These are phyloP conservation scores for Equus quagga DNA, from an alignment of 2,113 vertebrate genomes.

Conservation along the genomic window DNA sequence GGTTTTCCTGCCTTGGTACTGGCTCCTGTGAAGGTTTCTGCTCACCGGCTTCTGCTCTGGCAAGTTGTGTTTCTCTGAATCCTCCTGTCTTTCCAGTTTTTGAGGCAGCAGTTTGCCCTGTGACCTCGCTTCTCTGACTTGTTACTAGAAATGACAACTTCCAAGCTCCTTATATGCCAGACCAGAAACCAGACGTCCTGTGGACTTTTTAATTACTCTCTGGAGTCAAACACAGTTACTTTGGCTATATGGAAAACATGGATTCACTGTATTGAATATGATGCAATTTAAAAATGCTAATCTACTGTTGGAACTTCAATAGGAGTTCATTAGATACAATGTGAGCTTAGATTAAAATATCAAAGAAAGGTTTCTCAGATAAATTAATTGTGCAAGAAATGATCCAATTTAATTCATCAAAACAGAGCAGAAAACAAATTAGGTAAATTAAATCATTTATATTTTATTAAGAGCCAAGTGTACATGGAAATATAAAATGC, in stretches of 20 bases:
- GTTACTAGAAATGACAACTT: background rate
- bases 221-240: background rate
- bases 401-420: slow-evolving; percentile 61
- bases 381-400: slow-evolving; percentile 68
- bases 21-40: background rate
- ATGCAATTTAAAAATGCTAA: background rate
- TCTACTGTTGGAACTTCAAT: background rate
- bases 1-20: background rate
- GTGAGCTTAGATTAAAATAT: slow-evolving; percentile 50
- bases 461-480: slow-evolving; percentile 47
- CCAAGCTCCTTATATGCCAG: background rate
- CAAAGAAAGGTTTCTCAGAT: slow-evolving; percentile 33
- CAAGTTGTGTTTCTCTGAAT: background rate
- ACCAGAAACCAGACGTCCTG: background rate
- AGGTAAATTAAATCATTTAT: slow-evolving; percentile 56
- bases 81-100: background rate
- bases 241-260: background rate
- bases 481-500: slow-evolving; percentile 32
- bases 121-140: background rate
- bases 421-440: slow-evolving; percentile 60
- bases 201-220: background rate
- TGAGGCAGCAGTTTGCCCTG: background rate
- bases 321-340: slow-evolving; percentile 21
- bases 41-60: background rate
- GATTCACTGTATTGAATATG: background rate